Conservation (phyloP, 2,113 vertebrate species). For the Dolichallabes microphthalmus region DNA sequence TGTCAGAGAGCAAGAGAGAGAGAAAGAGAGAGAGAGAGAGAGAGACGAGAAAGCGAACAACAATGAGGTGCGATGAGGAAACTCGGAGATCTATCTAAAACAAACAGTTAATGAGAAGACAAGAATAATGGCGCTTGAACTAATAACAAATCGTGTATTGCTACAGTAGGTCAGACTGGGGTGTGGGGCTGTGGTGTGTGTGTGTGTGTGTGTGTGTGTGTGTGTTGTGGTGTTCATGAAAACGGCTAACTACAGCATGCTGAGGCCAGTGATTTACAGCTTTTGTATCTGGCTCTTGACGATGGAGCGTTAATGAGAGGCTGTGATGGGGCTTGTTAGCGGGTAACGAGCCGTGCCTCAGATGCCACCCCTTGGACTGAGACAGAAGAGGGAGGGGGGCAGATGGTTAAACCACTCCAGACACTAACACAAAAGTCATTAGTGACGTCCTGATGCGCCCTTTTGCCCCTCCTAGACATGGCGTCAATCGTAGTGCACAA, state of each 20-base stretch:
- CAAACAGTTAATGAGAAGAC: constrained; percentile 40
- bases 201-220: not conserved
- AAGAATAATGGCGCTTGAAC: constrained; percentile 1
- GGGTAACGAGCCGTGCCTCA: constrained; percentile 50
- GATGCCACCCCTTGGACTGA: constrained; percentile 42
- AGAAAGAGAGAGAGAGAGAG: not conserved
- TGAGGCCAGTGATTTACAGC: constrained; percentile 50
- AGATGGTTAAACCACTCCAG: constrained; percentile 23
- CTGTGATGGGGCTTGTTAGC: constrained; percentile 57
- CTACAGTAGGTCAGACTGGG: not conserved
- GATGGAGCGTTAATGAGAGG: constrained; percentile 50
- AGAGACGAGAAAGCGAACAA: not conserved
- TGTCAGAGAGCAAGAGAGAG: constrained; percentile 13
- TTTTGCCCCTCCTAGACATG: not conserved
- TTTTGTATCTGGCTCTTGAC: constrained; percentile 46
- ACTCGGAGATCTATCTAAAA: constrained; percentile 29
- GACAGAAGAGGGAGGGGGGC: not conserved
- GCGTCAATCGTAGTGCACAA: not conserved
- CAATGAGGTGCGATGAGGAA: not conserved
- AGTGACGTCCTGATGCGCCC: not conserved
- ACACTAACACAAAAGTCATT: not conserved
- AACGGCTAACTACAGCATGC: constrained; percentile 39
- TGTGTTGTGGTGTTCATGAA: constrained; percentile 21
- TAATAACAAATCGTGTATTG: constrained; percentile 34
- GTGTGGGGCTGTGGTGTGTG: not conserved